Percentiles rank a stretch among this genome's conserved stretches.
These are phyloP conservation scores for Albula glossodonta DNA, from an alignment of 2,113 vertebrate species.

Conservation along the genomic window DNA sequence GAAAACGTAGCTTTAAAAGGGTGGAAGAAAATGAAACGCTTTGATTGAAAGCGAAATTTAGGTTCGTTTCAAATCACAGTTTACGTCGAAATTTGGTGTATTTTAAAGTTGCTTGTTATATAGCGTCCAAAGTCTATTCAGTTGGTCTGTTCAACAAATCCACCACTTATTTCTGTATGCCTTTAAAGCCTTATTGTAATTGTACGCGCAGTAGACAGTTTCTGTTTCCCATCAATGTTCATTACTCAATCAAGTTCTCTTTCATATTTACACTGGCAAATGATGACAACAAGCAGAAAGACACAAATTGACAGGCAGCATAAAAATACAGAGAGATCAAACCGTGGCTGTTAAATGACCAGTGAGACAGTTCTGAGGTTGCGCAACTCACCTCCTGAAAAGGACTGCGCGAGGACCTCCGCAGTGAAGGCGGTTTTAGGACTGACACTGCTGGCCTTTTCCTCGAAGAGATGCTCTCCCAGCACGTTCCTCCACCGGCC, in stretches of 20 bases:
- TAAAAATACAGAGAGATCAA: background rate
- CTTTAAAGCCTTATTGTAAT: background rate
- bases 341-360: background rate
- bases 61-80: background rate
- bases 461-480: constrained; percentile 89
- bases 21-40: background rate
- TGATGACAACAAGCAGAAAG: background rate
- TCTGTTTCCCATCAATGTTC: background rate
- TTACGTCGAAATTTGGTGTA: too few relatives aligned
- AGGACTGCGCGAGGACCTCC: constrained; percentile 94
- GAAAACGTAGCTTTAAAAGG: constrained; percentile 9
- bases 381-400: constrained; percentile 87
- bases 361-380: background rate
- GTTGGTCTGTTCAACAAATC: background rate
- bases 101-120: background rate
- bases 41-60: background rate
- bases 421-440: constrained; percentile 96
- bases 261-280: background rate
- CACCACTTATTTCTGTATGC: background rate
- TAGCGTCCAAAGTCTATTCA: background rate
- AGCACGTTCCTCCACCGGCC: constrained; percentile 95
- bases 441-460: constrained; percentile 75
- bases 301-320: background rate
- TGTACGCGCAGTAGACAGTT: background rate
- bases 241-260: background rate